Evolutionary conservation across 2,888 invertebrate species (phyloP).

Genomic region (Trissoscelio sp.): DNA sequence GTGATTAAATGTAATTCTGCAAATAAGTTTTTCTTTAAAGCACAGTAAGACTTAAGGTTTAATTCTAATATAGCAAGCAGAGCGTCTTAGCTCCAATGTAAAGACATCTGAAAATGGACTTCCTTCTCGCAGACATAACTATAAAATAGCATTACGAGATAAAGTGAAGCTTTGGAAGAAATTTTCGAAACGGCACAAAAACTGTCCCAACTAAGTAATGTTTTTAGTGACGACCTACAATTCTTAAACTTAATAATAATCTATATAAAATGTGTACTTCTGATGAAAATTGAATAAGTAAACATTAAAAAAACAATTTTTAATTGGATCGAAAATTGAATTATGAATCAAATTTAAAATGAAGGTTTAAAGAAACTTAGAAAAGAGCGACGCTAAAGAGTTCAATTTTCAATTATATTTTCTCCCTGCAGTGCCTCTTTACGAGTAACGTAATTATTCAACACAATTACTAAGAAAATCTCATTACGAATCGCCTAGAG

Average conservation of each 20-base stretch:
- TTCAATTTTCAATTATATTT: conserved; percentile 47
- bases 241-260: background rate
- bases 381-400: background rate
- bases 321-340: background rate
- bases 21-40: too few species aligned
- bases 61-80: too few species aligned
- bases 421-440: conserved; percentile 13
- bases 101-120: background rate
- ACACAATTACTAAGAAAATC: conserved; percentile 38
- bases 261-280: background rate
- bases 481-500: conserved; percentile 15
- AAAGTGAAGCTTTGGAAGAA: background rate
- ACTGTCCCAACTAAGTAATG: background rate
- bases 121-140: background rate
- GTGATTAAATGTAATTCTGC: too few species aligned
- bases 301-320: background rate
- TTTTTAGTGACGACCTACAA: background rate
- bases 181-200: background rate
- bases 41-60: too few species aligned
- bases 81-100: too few species aligned
- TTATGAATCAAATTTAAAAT: background rate
- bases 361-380: background rate
- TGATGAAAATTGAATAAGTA: background rate
- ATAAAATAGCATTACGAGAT: background rate
- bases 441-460: conserved; percentile 34